These are phyloP conservation scores for Aleadryas rufinucha DNA, from an alignment of 2,113 vertebrate genomes.

Conservation along the genomic window DNA sequence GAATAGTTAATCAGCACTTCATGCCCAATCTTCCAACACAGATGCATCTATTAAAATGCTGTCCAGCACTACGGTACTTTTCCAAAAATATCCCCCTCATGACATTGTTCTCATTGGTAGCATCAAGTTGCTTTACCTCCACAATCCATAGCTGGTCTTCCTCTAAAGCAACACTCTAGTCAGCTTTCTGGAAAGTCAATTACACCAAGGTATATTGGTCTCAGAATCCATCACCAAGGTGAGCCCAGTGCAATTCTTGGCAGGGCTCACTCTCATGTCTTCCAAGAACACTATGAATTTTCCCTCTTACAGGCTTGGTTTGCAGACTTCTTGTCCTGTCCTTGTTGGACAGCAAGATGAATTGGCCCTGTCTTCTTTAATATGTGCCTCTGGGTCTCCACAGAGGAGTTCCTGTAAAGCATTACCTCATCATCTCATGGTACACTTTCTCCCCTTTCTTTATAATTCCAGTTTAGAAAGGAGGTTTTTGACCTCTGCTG, in stretches of 20 bases:
- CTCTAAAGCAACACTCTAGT: background rate
- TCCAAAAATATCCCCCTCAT: background rate
- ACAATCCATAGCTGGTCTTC: background rate
- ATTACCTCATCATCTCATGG: background rate
- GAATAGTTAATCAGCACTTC: background rate
- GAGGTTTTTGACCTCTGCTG: background rate
- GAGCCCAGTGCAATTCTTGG: background rate
- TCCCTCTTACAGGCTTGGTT: background rate
- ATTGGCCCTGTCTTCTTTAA: background rate
- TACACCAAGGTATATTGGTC: background rate
- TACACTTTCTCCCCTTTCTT: background rate
- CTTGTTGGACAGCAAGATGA: background rate
- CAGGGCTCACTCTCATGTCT: background rate
- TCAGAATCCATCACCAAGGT: background rate
- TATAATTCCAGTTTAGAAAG: background rate
- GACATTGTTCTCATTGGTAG: background rate
- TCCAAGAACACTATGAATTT: background rate
- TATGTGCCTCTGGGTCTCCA: background rate
- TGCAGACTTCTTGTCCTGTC: background rate
- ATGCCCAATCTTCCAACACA: background rate
- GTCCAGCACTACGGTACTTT: background rate
- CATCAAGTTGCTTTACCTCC: background rate
- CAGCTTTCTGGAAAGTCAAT: background rate
- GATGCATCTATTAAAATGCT: background rate
- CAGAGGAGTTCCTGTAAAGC: background rate